Conservation (phyloP, 2,113 vertebrate species). For the Oophaga pumilio region DNA sequence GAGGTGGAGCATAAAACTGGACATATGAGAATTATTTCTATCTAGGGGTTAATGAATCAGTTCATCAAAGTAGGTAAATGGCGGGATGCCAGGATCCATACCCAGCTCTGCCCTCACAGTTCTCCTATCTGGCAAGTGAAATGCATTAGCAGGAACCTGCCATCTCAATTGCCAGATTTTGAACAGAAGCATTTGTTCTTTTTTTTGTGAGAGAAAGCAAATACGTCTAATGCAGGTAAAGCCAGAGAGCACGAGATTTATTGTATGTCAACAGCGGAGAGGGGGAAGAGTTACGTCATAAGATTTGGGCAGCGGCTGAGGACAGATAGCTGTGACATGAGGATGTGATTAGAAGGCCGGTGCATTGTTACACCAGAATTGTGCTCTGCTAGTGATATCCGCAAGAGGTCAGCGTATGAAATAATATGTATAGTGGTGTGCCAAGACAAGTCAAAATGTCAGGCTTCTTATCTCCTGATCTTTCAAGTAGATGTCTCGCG, state of each 20-base stretch:
- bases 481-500: no score
- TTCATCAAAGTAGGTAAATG: not conserved
- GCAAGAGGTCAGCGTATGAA: not conserved
- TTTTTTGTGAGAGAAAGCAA: slow-evolving; percentile 47
- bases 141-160: slow-evolving; percentile 48
- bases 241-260: slow-evolving; percentile 47
- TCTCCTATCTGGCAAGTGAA: slow-evolving; percentile 15
- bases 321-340: slow-evolving; percentile 38
- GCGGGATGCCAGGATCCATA: not conserved
- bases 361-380: not conserved
- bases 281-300: slow-evolving; percentile 11
- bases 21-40: not conserved
- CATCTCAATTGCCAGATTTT: slow-evolving; percentile 33
- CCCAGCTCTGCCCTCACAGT: slow-evolving; percentile 25
- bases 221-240: slow-evolving; percentile 55
- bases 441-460: no score
- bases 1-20: not conserved
- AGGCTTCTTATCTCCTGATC: no score
- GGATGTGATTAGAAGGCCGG: slow-evolving; percentile 4
- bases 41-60: not conserved
- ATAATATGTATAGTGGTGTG: no score
- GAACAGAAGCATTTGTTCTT: slow-evolving; percentile 54
- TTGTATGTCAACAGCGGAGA: slow-evolving; percentile 41
- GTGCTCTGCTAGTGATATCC: not conserved
- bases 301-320: slow-evolving; percentile 20